Base-by-base conservation (phyloP, 2,797 vertebrate species). In the Sciaenops ocellatus region DNA sequence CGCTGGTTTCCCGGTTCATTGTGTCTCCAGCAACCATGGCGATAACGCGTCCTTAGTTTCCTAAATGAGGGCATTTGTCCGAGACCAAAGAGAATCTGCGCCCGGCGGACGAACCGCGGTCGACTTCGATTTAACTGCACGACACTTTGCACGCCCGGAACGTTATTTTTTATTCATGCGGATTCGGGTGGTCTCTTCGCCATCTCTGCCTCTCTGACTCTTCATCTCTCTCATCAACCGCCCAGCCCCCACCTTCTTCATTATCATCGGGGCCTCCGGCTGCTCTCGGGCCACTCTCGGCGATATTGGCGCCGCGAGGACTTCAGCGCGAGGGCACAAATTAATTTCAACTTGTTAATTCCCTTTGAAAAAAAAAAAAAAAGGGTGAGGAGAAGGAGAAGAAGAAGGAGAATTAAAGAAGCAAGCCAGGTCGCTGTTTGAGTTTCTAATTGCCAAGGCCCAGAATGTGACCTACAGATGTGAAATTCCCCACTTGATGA, bases 281-380 rank as follows among this genome's bases (percentile, higher is more conserved):
- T 34, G 28, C 28, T 67, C 69, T 75, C 65, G 57, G 34, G 73
- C 57, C 69, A 42, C 79, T 81, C 70, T 48, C 28, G 22, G 59
- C 26, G 69, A 87, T 84, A 38, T 38, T 38, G 50, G 62, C 77
- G 11, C 80, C 28, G 13, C 50, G 51, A 86, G 89, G 51, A 86
- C 87, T 80, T 78, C 59, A 67, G 73, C 83, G 71, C 83, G n/a
- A 63, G 66, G 81, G 76, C 85, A 89, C 85, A 90, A 94, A 94
- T 93, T 90, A 92, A 93, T 94, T 90, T 90, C 73, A 88, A 84
- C 88, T 94, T 90, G 84, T 88, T 93, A 91, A 94, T 94, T 95
- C 90, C 80, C 82, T 94, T 94, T 92, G 85, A 90, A 90, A 89
- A 85, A 80, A 84, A 85, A 80, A 84, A 47, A 66, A 48, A 34